phyloP scores from a whole-genome alignment of 2,888 invertebrate species.

The Andrena hattorfiana region DNA sequence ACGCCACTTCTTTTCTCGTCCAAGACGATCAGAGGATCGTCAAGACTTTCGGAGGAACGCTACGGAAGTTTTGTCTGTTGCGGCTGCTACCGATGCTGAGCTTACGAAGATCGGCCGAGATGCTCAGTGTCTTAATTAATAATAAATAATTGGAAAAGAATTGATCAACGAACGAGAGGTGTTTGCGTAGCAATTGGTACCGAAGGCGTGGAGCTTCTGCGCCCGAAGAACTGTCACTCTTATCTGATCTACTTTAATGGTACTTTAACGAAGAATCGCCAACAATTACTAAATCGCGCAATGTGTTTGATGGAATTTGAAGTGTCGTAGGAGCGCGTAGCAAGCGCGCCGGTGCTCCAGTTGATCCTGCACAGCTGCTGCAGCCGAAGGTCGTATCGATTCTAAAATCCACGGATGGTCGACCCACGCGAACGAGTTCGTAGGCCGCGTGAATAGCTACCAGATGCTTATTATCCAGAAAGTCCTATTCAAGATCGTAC shows the following conservation, averaged over 20 bases:
- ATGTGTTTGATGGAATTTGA: constrained; percentile 34
- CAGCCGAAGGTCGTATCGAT: constrained; percentile 72
- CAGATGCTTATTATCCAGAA: constrained; percentile 66
- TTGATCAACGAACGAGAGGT: too few species aligned
- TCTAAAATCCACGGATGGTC: constrained; percentile 71
- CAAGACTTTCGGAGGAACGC: background rate
- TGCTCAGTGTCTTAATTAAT: too few species aligned
- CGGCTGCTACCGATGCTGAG: background rate
- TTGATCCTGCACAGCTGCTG: constrained; percentile 59
- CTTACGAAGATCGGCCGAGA: too few species aligned
- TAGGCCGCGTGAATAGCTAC: constrained; percentile 71
- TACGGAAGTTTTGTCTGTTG: background rate
- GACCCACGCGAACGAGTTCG: constrained; percentile 71
- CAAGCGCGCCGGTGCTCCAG: constrained; percentile 46
- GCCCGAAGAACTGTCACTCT: too few species aligned
- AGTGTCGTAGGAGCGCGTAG: constrained; percentile 27
- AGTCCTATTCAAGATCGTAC: constrained; percentile 39
- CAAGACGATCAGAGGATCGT: too few species aligned
- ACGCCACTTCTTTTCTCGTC: background rate
- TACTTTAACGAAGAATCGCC: too few species aligned
- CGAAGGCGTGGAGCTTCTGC: too few species aligned
- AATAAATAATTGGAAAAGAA: too few species aligned
- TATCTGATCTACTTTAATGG: too few species aligned
- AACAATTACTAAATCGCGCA: too few species aligned
- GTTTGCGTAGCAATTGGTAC: too few species aligned